Evolutionary conservation across 2,797 vertebrate species (phyloP), one percentile per base, ranked within the genome.

Genomic region (Psittacula derbiana): DNA sequence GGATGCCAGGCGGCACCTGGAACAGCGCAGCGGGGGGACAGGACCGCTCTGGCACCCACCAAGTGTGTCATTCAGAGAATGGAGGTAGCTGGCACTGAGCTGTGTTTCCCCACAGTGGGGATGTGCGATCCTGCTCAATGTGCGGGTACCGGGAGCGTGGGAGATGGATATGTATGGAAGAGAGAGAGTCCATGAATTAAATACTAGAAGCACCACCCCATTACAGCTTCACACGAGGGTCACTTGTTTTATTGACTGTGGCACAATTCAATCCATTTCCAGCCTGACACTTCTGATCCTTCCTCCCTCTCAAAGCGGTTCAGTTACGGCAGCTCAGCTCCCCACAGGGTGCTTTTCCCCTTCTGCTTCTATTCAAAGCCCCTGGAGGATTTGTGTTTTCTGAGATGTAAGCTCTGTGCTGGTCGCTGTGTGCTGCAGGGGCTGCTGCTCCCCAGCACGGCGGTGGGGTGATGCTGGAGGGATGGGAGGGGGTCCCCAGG

Each of bases 121-220:
- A 31, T 31, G 62, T 11, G 57, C 4, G 4, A 3, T 18, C 16
- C 4, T 5, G 55, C 15, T 52, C 10, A 28, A 5, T 11, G 43
- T 13, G 78, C 0, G 0, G 43, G 44, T 28, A 8, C 40, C 0
- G 1, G 53, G 19, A 71, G 58, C 1, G 3, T 15, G 18, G 62
- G 46, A 46, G 88, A n/a, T 0, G 80, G 76, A 15, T 60, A 12
- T 0, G 5, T 0, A 4, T 0, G 1, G 60, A 13, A 55, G 50
- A n/a, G 40, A 24, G 13, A 43, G 2, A 19, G 70, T 6, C 80
- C 67, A 8, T n/a, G 81, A 50, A 40, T 65, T 7, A 79, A 90
- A 69, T 8, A 69, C 58, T 81, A 25, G 49, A 52, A 38, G 47
- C 71, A n/a, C 82, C 72, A 27, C 52, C 84, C 85, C 23, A 5